phyloP scores from a whole-genome alignment of 2,888 invertebrate species.

The Chloromyia formosa region DNA sequence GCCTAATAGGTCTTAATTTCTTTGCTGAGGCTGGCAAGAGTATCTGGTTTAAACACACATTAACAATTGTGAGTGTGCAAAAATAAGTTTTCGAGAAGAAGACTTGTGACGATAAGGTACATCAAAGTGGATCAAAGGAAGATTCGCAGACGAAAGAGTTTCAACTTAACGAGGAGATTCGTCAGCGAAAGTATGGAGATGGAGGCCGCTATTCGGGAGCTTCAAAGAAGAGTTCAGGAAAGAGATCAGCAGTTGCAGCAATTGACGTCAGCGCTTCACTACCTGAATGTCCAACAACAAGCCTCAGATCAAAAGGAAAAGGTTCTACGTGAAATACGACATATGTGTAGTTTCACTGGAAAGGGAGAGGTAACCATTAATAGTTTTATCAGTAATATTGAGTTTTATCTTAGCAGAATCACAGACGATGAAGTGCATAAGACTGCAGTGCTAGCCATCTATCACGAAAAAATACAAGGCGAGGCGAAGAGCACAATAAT shows the following conservation, averaged over 20 bases:
- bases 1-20: background rate
- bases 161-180: background rate
- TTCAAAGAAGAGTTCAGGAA: background rate
- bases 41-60: background rate
- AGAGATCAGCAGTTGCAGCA: background rate
- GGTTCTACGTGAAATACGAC: too few species aligned
- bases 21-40: too few species aligned
- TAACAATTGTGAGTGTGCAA: background rate
- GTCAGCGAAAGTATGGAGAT: background rate
- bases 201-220: background rate
- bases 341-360: too few species aligned
- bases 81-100: background rate
- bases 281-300: too few species aligned
- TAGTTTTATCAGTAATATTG: background rate
- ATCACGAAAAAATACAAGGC: slow-evolving; percentile 18
- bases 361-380: background rate
- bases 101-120: background rate
- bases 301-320: too few species aligned
- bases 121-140: background rate
- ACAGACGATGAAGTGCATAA: background rate
- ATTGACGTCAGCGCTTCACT: too few species aligned
- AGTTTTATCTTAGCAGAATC: background rate
- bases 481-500: slow-evolving; percentile 12
- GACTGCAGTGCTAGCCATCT: background rate
- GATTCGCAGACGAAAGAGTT: background rate